Evolutionary conservation across 2,888 invertebrate species (phyloP).

Genomic region (Ditylenchus weischeri): DNA sequence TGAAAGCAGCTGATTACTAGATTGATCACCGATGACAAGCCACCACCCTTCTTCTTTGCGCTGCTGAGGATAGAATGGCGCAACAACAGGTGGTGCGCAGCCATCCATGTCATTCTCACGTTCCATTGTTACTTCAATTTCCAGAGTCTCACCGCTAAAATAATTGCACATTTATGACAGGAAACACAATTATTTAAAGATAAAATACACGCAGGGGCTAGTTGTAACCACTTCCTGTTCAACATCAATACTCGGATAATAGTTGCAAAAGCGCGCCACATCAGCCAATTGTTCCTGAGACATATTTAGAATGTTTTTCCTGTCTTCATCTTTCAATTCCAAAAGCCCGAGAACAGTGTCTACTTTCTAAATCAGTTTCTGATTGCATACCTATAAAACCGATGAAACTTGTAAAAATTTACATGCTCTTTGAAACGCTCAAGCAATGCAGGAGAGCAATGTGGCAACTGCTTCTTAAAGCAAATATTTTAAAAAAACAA

Average conservation of each 20-base stretch:
- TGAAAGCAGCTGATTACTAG: constrained; percentile 85
- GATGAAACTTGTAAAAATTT: constrained; percentile 1
- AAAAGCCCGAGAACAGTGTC: constrained; percentile 92
- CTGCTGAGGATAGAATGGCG: constrained; percentile 70
- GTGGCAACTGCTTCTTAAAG: constrained; percentile 91
- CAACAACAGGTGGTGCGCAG: constrained; percentile 75
- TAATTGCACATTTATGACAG: background rate
- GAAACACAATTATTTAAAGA: background rate
- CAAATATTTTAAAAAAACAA: too few species aligned
- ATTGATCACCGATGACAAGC: constrained; percentile 84
- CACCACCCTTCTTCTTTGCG: constrained; percentile 72
- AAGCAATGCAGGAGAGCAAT: constrained; percentile 82
- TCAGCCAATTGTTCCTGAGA: constrained; percentile 88
- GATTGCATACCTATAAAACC: background rate
- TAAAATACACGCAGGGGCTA: constrained; percentile 62
- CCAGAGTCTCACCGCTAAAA: constrained; percentile 75
- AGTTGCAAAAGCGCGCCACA: constrained; percentile 95
- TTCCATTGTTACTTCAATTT: constrained; percentile 71
- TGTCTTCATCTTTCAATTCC: constrained; percentile 77
- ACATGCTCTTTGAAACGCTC: constrained; percentile 86
- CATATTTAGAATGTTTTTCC: constrained; percentile 71
- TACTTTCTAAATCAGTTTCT: constrained; percentile 62
- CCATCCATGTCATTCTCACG: constrained; percentile 85
- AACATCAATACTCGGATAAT: constrained; percentile 96
- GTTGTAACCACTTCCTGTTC: constrained; percentile 84